Base-by-base conservation (phyloP, 2,797 vertebrate genomes). In the Sparidentex hasta region DNA sequence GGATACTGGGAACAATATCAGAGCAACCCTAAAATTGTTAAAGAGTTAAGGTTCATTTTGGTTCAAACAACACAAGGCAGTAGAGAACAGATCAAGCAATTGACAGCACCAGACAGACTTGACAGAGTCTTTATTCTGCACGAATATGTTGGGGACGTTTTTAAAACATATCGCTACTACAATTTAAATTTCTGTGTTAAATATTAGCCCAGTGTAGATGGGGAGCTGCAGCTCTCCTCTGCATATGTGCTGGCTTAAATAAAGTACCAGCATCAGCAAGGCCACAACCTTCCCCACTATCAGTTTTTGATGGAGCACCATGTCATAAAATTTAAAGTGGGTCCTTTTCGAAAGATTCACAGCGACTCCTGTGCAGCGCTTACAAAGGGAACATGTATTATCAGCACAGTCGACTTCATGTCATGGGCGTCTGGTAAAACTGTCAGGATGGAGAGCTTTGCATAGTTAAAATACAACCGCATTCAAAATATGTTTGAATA, bases 321-420 rank as follows among this genome's bases (percentile, higher is more conserved):
- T 8, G 8, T 46, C 17, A 69, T 84, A 48, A 81, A 76, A 80
- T 73, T 41, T 56, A 59, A 66, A 82, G 41, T 38, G 11, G 14
- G 38, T 13, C 18, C 38, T 77, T 64, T 21, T 21, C 43, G 14
- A 55, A 29, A 7, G 38, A 46, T 58, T 52, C 25, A 65, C 3
- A 71, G 17, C 2, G 7, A 46, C 41, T 57, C 23, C 2, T 38
- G 48, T 80, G 57, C 44, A 47, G 44, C 16, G 14, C 56, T 54
- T 18, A 55, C 43, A 27, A 21, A 72, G n/a, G 41, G 20, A 58
- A 54, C 29, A 4, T 5, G 67, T 64, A 5, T 59, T 67, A 83
- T 80, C 52, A 63, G 61, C 46, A 65, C 9, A 29, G 50, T 27
- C 66, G 0, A 17, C 54, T 27, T 46, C 7, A 18, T 55, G 14